Conservation (phyloP, 2,113 vertebrate species). For the Ceyx melanurus region DNA sequence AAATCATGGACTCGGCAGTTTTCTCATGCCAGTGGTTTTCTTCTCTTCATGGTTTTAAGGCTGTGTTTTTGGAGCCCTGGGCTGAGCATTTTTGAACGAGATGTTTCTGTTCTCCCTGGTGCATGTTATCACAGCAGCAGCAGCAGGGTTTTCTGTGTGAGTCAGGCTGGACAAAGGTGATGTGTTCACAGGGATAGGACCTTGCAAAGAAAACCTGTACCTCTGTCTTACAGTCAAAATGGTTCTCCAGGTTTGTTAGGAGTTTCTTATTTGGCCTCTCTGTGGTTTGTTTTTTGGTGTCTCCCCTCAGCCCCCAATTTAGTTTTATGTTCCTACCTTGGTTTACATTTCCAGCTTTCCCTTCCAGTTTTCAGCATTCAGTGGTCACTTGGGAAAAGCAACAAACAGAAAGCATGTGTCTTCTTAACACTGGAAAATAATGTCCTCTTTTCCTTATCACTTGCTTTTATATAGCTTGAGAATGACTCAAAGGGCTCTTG, state of each 20-base stretch:
- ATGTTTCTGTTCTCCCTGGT: neutral
- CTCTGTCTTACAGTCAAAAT: neutral
- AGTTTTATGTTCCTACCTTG: neutral
- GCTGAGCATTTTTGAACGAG: neutral
- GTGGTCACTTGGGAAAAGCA: neutral
- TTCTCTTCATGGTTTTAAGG: conserved; percentile 37
- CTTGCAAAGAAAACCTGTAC: neutral
- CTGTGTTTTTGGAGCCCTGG: conserved; percentile 5
- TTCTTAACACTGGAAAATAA: conserved; percentile 16
- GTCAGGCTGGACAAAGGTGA: neutral
- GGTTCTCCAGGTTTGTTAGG: neutral
- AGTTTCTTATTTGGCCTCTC: neutral
- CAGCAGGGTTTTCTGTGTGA: neutral
- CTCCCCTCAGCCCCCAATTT: neutral
- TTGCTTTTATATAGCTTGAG: neutral
- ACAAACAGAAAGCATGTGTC: neutral
- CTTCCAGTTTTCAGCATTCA: neutral
- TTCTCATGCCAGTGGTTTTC: conserved; percentile 24
- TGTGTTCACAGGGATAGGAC: neutral
- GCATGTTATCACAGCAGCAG: neutral
- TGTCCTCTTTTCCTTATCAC: neutral
- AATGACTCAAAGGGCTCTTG: conserved; percentile 11
- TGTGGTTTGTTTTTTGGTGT: accelerated
- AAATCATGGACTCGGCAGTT: conserved; percentile 44
- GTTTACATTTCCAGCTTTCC: neutral